Percentiles rank a stretch among this genome's conserved stretches.
phyloP scores from a whole-genome alignment of 2,113 vertebrate species.

The Rhipidura dahli region DNA sequence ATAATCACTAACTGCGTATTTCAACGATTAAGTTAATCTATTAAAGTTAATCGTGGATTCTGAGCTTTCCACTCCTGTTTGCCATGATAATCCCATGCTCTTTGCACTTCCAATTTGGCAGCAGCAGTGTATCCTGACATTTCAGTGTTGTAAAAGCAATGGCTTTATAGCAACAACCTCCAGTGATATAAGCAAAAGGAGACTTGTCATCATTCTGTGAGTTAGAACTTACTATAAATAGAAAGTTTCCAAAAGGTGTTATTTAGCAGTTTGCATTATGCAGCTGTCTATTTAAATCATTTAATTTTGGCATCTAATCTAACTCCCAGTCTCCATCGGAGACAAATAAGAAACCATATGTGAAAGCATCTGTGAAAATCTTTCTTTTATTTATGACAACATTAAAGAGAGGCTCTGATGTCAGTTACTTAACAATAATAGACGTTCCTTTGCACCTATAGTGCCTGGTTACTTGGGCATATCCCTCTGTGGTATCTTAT shows the following conservation, averaged over 20 bases:
- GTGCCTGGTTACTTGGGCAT: conserved; percentile 76
- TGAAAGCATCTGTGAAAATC: conserved; percentile 80
- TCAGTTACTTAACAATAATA: conserved; percentile 84
- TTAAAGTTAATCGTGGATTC: conserved; percentile 13
- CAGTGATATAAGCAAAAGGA: conserved; percentile 40
- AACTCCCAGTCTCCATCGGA: conserved; percentile 75
- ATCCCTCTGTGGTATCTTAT: conserved; percentile 80
- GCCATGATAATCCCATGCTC: background rate
- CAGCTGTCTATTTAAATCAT: conserved; percentile 82
- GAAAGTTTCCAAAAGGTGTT: conserved; percentile 77
- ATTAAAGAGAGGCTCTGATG: conserved; percentile 80
- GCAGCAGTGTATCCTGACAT: background rate
- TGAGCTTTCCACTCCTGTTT: background rate
- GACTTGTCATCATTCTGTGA: conserved; percentile 59
- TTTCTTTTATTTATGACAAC: conserved; percentile 81
- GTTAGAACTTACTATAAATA: conserved; percentile 69
- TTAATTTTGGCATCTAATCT: conserved; percentile 81
- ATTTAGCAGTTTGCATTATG: conserved; percentile 76
- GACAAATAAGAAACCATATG: conserved; percentile 83
- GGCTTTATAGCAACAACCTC: background rate
- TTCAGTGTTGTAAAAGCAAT: background rate
- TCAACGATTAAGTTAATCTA: background rate
- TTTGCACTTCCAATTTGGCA: background rate
- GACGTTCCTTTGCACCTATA: conserved; percentile 79
- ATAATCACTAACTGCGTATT: background rate